Base-by-base conservation (phyloP, 2,797 vertebrate genomes). In the Masticophis lateralis region DNA sequence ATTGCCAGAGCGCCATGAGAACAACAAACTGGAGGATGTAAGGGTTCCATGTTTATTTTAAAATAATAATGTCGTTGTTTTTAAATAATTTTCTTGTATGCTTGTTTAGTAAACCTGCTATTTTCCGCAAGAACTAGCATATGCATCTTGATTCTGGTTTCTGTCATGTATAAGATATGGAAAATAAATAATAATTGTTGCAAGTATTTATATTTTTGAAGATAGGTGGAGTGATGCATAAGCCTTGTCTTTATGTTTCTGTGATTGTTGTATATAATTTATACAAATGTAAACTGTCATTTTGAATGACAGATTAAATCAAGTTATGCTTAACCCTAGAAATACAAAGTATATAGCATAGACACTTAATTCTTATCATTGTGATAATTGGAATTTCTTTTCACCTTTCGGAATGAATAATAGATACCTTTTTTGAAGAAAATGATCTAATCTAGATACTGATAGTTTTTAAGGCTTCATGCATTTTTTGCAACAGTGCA, bases 11-110 rank as follows among this genome's bases (percentile, higher is more conserved):
- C 99, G 98, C 98, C 98, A 98, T 98, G 99, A 99, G 96, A 98
- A 98, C 47, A 98, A 98, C 96, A 99, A 99, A 93, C 98, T 98
- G 88, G 98, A 99, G 96, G 99, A 99, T 97, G 99, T 99, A 96
- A 97, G 98, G 95, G 79, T 22, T 1, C 79, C 91, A 16, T 92
- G 51, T 13, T 91, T 61, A 27, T 90, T 25, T 90, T 83, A 56
- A 63, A 66, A 88, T 86, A 66, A 88, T 87, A 0, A 18, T 53
- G 27, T 88, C 53, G 1, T 37, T n/a, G 18, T 57, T 79, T 79
- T 89, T 79, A 43, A 61, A 9, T 61, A 28, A 25, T 90, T 27
- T 47, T 32, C n/a, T 86, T 87, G 12, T 25, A 69, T 86, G 32
- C 22, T 16, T 86, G 16, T 86, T 60, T 63, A 37, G 59, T 55